These are phyloP conservation scores for Hemitrygon akajei DNA, from an alignment of 2,797 vertebrate genomes.

Conservation along the genomic window DNA sequence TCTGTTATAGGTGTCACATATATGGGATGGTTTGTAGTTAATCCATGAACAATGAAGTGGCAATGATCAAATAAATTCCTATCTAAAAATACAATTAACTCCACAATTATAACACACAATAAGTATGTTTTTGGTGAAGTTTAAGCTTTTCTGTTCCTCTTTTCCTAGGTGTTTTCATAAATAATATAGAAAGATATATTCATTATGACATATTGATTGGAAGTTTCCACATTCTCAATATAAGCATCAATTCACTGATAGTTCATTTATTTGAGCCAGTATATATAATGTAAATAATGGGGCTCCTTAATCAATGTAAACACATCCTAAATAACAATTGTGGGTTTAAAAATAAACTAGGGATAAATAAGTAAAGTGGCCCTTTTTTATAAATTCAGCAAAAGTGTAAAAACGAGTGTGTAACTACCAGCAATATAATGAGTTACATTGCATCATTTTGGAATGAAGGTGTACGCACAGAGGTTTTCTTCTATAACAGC, in stretches of 20 bases:
- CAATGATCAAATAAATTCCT: constrained; percentile 4
- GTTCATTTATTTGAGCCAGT: neutral
- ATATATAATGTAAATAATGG: neutral
- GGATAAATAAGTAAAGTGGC: neutral
- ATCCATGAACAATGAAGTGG: neutral
- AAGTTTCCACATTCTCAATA: neutral
- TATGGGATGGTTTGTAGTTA: neutral
- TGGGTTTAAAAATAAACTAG: neutral
- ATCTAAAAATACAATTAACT: neutral
- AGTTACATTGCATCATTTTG: neutral
- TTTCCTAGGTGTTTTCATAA: neutral
- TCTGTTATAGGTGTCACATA: neutral
- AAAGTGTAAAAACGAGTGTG: neutral
- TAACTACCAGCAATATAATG: neutral
- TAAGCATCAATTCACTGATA: neutral
- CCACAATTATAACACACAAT: neutral
- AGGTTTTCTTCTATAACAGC: neutral
- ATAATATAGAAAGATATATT: neutral
- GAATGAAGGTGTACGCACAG: neutral
- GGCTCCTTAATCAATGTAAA: neutral
- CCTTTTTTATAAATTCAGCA: neutral
- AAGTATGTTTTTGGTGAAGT: neutral
- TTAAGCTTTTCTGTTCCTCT: neutral
- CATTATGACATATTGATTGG: neutral
- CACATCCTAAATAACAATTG: neutral